Base-by-base conservation (phyloP, 2,797 vertebrate genomes). In the Falco naumanni region DNA sequence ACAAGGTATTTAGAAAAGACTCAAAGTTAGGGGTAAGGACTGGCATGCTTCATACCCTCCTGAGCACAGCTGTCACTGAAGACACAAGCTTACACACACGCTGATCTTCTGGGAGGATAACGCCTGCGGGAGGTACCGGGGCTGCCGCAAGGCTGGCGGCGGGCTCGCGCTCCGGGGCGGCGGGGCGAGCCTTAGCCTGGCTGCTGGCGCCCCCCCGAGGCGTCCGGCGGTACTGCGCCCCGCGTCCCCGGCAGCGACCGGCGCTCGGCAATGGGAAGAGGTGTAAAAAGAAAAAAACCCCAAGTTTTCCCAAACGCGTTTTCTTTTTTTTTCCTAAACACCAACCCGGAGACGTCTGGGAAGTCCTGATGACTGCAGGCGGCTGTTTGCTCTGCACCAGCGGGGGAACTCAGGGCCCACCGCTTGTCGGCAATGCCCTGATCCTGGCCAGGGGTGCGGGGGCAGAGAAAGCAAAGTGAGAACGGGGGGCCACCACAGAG, bases 271-370 rank as follows among this genome's bases (percentile, higher is more conserved):
- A 16, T 43, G 41, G 41, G 41, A 43, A 15, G 41, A 43, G 41
- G 41, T 43, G 41, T 43, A 43, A 43, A 43, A 47, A 47, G 10
- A 47, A 37, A 41, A 41, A 41, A 41, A 41, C 7, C 34, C 34
- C 34, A 34, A 34, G 8, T 2, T 4, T 1, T 6, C 51, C 48
- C 45, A 3, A 4, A 13, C 2, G 21, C 39, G 2, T 1, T 13
- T 21, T 65, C 41, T 4, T 3, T 3, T 2, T 5, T 4, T 41
- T 5, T 4, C 1, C n/a, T 14, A 1, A 31, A 5, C 43, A 4
- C 8, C 47, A 0, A 5, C 34, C 6, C 17, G 4, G 29, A 22
- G n/a, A 5, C 39, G 3, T 28, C 21, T 1, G n/a, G 13, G 11
- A 18, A 10, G 18, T 0, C 4, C 54, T 1, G 39, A 7, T 15